phyloP scores from a whole-genome alignment of 2,797 vertebrate species.

The Neomorphus geoffroyi region DNA sequence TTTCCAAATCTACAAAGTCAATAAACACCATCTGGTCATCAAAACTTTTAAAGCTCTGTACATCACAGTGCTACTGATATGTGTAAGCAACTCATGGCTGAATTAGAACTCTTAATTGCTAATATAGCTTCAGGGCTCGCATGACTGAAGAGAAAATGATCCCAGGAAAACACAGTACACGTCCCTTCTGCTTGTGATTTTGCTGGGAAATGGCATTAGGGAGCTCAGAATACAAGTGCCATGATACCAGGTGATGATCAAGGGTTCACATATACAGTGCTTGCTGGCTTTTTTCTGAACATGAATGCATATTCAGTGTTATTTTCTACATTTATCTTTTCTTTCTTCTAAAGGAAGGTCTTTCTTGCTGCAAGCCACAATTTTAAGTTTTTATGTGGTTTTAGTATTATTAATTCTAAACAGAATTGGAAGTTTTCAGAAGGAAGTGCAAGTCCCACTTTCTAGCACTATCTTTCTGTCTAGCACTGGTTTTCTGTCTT shows the following conservation, averaged over 20 bases:
- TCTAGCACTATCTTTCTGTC: no score
- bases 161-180: fast-evolving
- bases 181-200: background rate
- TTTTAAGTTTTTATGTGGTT: background rate
- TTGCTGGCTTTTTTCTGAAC: background rate
- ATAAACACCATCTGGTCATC: background rate
- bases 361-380: background rate
- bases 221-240: background rate
- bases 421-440: background rate
- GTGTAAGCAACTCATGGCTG: background rate
- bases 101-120: background rate
- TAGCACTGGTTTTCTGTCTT: no score
- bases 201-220: background rate
- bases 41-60: background rate
- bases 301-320: background rate
- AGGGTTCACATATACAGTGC: background rate
- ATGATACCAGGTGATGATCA: background rate
- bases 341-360: background rate
- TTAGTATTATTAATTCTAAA: background rate
- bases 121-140: background rate
- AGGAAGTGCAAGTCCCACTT: background rate
- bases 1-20: background rate
- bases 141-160: background rate
- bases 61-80: no score
- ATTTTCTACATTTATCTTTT: background rate